Evolutionary conservation across 2,888 invertebrate genomes (phyloP).

Genomic region (Coelopa pilipes): DNA sequence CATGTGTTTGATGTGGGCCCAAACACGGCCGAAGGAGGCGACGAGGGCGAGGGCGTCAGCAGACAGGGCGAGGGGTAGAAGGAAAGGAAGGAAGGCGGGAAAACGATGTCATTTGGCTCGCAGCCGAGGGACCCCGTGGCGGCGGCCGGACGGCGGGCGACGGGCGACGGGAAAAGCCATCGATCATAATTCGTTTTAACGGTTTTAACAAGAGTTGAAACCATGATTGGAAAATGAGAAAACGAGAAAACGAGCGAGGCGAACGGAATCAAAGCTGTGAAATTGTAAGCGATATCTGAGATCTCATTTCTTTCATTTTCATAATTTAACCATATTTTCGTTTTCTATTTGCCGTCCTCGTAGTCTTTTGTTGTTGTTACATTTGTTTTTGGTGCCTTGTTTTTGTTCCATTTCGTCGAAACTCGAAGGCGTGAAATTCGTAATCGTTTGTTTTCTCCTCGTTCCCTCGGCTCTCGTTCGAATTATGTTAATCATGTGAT

Average conservation of each 20-base stretch:
- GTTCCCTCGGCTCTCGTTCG: not conserved
- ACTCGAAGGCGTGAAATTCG: conserved; percentile 14
- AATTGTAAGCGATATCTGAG: conserved; percentile 24
- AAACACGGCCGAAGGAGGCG: conserved; percentile 23
- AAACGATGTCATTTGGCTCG: conserved; percentile 4
- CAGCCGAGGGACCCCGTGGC: not conserved
- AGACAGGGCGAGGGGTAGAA: not conserved
- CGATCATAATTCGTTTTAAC: conserved; percentile 22
- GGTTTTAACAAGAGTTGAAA: conserved; percentile 14
- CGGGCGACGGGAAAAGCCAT: not conserved
- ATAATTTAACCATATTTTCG: too few relatives aligned
- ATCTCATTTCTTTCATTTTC: not conserved
- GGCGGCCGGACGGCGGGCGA: too few relatives aligned
- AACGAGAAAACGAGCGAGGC: not conserved
- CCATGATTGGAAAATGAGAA: not conserved
- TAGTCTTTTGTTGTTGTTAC: not conserved
- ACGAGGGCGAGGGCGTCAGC: conserved; percentile 3
- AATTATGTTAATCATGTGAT: conserved; percentile 10
- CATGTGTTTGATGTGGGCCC: conserved; percentile 39
- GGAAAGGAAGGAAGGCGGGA: not conserved
- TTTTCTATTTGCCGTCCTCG: not conserved
- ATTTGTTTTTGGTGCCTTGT: not conserved
- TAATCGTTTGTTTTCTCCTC: conserved; percentile 9
- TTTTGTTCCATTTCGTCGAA: not conserved
- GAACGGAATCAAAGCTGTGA: conserved; percentile 17